Percentiles rank a stretch among this genome's conserved stretches.
Conservation (phyloP, 23 tunicate species). For the Trididemnum clinides region DNA sequence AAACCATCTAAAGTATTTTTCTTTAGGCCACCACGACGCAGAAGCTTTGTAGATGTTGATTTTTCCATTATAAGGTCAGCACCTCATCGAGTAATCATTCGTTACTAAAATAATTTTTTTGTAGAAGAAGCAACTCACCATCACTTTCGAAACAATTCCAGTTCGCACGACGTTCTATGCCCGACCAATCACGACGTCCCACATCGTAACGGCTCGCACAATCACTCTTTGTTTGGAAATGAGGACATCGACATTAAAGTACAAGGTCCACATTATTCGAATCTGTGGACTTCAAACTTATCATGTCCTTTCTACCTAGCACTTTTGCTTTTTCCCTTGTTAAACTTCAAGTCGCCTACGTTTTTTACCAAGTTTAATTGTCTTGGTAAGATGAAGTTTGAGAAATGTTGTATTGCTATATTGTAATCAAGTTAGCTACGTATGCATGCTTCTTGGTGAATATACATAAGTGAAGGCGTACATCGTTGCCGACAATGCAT, state of each 20-base stretch:
- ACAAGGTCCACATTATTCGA: neutral
- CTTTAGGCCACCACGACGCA: too few species aligned
- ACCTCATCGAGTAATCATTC: too few species aligned
- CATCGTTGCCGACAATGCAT: too few species aligned
- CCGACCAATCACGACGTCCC: conserved; percentile 32
- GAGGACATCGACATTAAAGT: neutral
- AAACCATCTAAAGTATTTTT: too few species aligned
- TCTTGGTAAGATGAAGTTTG: conserved; percentile 61
- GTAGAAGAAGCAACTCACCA: neutral
- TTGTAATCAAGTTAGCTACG: too few species aligned
- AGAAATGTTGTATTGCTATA: too few species aligned
- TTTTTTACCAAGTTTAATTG: conserved; percentile 94
- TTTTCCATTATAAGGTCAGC: too few species aligned
- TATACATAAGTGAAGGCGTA: too few species aligned
- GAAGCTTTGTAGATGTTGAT: too few species aligned
- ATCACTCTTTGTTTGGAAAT: neutral
- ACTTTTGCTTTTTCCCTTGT: conserved; percentile 66
- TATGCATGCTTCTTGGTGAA: too few species aligned
- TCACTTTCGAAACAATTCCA: neutral
- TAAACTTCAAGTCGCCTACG: conserved; percentile 90
- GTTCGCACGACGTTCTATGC: conserved; percentile 28
- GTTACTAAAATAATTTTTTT: neutral
- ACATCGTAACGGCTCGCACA: neutral
- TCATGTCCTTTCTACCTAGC: conserved; percentile 87
- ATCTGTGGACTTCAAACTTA: conserved; percentile 48